Evolutionary conservation across 2,797 vertebrate genomes (phyloP).

Genomic region (Scolopax bukidnonensis): DNA sequence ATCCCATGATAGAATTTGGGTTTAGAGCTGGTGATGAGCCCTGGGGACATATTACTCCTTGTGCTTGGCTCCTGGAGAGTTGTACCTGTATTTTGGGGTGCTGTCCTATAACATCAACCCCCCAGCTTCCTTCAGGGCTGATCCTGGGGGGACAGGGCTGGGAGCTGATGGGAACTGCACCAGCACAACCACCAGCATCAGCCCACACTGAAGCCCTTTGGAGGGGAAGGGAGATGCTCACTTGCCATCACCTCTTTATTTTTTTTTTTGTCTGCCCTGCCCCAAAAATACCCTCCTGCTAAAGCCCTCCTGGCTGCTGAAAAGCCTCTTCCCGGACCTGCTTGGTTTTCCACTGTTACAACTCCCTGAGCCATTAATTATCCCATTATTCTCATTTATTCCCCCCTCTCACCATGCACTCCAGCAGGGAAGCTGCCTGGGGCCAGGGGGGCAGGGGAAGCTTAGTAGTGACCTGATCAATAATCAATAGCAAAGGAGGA

Average conservation of each 20-base stretch:
- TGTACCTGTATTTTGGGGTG: background rate
- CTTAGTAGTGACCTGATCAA: background rate
- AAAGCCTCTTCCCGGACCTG: background rate
- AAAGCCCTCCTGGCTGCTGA: background rate
- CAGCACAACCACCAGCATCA: background rate
- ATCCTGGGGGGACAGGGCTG: accelerated
- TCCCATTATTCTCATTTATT: background rate
- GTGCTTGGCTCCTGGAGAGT: background rate
- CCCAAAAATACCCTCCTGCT: background rate
- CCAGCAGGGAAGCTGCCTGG: background rate
- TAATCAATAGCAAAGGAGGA: background rate
- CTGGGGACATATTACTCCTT: background rate
- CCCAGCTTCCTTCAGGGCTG: background rate
- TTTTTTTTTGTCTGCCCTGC: background rate
- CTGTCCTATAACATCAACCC: background rate
- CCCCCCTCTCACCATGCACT: background rate
- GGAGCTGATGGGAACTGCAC: background rate
- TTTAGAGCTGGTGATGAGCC: background rate
- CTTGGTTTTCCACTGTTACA: background rate
- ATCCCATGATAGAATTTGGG: accelerated
- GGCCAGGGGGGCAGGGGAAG: background rate
- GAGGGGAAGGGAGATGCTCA: background rate
- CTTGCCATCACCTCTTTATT: background rate
- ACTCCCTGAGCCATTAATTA: background rate
- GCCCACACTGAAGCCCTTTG: no score